Evolutionary conservation across 2,113 vertebrate species (phyloP).

Genomic region (Paraplagusia blochii): DNA sequence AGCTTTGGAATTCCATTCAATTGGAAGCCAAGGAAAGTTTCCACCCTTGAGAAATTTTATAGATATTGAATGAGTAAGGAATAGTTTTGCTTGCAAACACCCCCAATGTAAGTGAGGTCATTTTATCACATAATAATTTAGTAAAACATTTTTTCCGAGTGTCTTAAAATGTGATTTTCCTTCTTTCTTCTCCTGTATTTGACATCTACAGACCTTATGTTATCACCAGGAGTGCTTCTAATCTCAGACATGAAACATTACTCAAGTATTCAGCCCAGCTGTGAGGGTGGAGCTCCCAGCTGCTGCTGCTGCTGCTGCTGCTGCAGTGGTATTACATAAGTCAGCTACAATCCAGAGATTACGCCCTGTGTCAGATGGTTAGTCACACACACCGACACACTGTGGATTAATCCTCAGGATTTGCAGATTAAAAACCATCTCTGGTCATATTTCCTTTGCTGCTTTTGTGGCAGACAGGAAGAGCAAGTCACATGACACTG

Average conservation of each 20-base stretch:
- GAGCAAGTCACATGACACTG: not conserved
- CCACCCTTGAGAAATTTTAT: too few relatives aligned
- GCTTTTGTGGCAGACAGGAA: not conserved
- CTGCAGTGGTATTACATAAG: constrained; percentile 52
- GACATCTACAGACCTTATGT: not conserved
- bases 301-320: constrained; percentile 41
- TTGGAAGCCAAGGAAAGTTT: too few relatives aligned
- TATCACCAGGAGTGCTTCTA: not conserved
- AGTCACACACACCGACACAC: constrained; percentile 36
- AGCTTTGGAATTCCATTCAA: too few relatives aligned
- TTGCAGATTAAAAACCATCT: constrained; percentile 42
- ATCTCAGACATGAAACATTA: constrained; percentile 11
- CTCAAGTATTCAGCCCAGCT: constrained; percentile 35
- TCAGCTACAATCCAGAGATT: constrained; percentile 48
- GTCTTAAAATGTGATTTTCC: too few relatives aligned
- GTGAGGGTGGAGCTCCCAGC: constrained; percentile 52
- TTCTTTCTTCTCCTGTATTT: not conserved
- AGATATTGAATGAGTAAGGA: too few relatives aligned
- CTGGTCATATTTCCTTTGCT: constrained; percentile 10
- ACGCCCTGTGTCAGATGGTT: constrained; percentile 45
- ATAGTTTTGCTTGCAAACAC: too few relatives aligned
- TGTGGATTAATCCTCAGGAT: constrained; percentile 56
- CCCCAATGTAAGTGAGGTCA: too few relatives aligned
- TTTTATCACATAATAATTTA: too few relatives aligned
- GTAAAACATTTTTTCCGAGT: too few relatives aligned